Evolutionary conservation across 1,140 invertebrate genomes (phyloP).

Genomic region (Formica exsecta): DNA sequence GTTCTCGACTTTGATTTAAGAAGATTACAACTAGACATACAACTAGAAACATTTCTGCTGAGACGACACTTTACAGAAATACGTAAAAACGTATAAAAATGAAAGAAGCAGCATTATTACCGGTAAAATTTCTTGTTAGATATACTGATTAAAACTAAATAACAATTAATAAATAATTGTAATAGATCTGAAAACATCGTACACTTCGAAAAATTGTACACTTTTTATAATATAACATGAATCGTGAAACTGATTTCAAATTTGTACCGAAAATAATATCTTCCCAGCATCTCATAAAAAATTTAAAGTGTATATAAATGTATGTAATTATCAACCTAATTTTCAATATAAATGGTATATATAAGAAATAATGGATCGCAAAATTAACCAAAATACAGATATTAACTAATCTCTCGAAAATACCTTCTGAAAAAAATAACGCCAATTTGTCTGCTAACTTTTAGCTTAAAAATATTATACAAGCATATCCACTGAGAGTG

Average conservation of each 20-base stretch:
- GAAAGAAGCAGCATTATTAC: background rate
- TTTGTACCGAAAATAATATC: background rate
- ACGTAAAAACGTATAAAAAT: conserved; percentile 10
- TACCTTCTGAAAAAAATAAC: no score
- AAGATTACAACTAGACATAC: conserved; percentile 16
- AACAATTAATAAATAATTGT: background rate
- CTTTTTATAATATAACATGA: background rate
- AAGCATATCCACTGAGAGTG: no score
- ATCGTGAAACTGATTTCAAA: background rate
- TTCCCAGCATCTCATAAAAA: background rate
- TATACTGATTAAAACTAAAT: background rate
- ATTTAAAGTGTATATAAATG: background rate
- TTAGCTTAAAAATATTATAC: no score
- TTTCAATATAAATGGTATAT: no score
- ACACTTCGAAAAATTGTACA: background rate
- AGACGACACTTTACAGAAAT: conserved; percentile 26
- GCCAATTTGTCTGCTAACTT: no score
- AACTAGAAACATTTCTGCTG: conserved; percentile 32
- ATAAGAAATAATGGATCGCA: no score
- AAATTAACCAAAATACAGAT: no score
- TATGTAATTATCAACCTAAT: conserved; percentile 2
- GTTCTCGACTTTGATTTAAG: conserved; percentile 52
- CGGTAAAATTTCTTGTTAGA: background rate
- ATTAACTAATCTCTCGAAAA: no score
- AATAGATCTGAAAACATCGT: background rate